Evolutionary conservation across 2,113 vertebrate species (phyloP), one percentile per base, ranked within the genome.

Genomic region (Nannobrachium achirus): DNA sequence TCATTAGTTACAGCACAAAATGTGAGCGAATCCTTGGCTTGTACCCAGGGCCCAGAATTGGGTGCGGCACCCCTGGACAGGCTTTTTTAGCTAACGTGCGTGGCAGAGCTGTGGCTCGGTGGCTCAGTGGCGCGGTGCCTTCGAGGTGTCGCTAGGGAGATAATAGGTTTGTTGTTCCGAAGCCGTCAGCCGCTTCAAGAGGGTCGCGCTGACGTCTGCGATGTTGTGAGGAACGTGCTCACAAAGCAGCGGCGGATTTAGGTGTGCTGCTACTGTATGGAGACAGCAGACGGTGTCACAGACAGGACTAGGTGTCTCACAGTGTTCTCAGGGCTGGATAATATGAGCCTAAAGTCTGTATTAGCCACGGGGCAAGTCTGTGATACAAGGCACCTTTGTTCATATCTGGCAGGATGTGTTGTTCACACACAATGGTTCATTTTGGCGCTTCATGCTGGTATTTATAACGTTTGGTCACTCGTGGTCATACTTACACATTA

Each of bases 111-210:
- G n/a, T n/a, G 75, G 60, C 11, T 63, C 46, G 6, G 55, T 71
- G 25, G 25, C 25, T 33, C 3, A 33, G 25, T 33, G 3, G 20
- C 66, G 56, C 44, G 8, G 71, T 78, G 75, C 77, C 81, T 79
- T 56, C 78, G 63, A 83, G 78, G 82, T 86, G 87, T 78, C 38
- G 15, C 60, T 64, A 45, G 25, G 56, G 69, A 88, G 88, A 90
- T 80, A 86, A 89, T 87, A 71, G 80, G 62, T 82, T 77, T 71
- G 41, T 44, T 49, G 75, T 78, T 55, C 51, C 33, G n/a, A n/a
- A 71, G 59, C 58, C 40, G 46, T 3, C 33, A 68, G 51, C n/a
- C 39, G 67, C 71, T 63, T 8, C 46, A 66, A 60, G 51, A 78
- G 25, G 25, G 71, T 78, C 69, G 53, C 67, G 19, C 78, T 59